These are phyloP conservation scores for Penaeus chinensis DNA, from an alignment of 1,140 invertebrate species.

Conservation along the genomic window DNA sequence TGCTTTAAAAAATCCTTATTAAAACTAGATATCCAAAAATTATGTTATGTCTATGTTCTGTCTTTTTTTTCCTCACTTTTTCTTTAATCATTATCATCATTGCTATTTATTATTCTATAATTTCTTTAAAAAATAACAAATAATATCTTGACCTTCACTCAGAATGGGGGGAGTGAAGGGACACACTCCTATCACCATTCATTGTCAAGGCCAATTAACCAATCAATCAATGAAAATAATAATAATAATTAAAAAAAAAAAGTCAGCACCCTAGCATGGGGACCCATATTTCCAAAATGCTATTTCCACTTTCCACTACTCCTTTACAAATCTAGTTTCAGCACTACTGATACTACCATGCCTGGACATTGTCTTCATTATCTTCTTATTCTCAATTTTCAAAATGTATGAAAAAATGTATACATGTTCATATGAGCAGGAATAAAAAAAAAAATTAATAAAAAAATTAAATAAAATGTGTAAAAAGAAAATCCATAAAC, in stretches of 20 bases:
- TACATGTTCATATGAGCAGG: too few relatives aligned
- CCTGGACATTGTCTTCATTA: not conserved
- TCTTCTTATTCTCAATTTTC: too few relatives aligned
- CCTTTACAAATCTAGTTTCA: constrained; percentile 44
- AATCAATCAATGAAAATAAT: not conserved
- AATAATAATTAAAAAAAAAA: not conserved
- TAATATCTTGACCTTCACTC: constrained; percentile 17
- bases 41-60: too few relatives aligned
- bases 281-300: constrained; percentile 40
- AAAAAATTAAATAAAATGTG: too few relatives aligned
- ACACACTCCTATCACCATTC: not conserved
- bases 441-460: too few relatives aligned
- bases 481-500: too few relatives aligned
- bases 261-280: constrained; percentile 15
- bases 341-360: constrained; percentile 55
- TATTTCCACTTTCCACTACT: constrained; percentile 41
- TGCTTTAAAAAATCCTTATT: too few relatives aligned
- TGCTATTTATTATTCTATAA: too few relatives aligned
- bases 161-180: constrained; percentile 7
- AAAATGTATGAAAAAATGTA: too few relatives aligned
- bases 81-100: too few relatives aligned
- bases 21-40: too few relatives aligned
- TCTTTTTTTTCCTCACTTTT: too few relatives aligned
- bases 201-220: constrained; percentile 14
- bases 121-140: constrained; percentile 10